A percentile compares a stretch with the other conserved stretches of the same genome.
phyloP scores from a whole-genome alignment of 2,888 invertebrate genomes.

The Eumerus sabulonum region DNA sequence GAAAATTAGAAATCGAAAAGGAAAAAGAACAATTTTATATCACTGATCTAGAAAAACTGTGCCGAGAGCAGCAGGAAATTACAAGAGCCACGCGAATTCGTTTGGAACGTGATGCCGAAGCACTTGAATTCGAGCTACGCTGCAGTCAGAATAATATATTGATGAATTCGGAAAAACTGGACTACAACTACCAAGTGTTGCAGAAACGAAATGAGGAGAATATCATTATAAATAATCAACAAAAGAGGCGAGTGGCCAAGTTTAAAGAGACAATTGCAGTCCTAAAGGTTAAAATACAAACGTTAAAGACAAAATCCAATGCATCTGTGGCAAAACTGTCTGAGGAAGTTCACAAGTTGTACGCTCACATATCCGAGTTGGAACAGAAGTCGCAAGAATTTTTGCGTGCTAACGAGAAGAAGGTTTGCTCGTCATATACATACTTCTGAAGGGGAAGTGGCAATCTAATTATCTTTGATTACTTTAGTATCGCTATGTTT shows the following conservation, averaged over 20 bases:
- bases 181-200: constrained; percentile 93
- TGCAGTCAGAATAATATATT: constrained; percentile 88
- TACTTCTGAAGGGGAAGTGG: too few species aligned
- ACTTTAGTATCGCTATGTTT: constrained; percentile 79
- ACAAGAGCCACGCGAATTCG: constrained; percentile 85
- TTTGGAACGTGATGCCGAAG: constrained; percentile 85
- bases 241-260: constrained; percentile 87
- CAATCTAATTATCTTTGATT: constrained; percentile 15
- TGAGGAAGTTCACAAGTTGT: constrained; percentile 84
- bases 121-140: constrained; percentile 88
- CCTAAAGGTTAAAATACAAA: constrained; percentile 83
- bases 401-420: constrained; percentile 83
- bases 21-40: constrained; percentile 81
- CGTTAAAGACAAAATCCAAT: constrained; percentile 83
- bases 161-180: constrained; percentile 92
- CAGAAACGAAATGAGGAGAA: constrained; percentile 94
- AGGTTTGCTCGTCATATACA: constrained; percentile 75
- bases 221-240: constrained; percentile 87
- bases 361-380: constrained; percentile 83
- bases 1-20: constrained; percentile 82
- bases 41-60: constrained; percentile 82
- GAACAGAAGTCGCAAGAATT: constrained; percentile 86
- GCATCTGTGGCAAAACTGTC: constrained; percentile 84
- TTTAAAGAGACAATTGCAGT: constrained; percentile 86
- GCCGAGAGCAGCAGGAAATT: constrained; percentile 86